Evolutionary conservation across 2,113 vertebrate genomes (phyloP).

Genomic region (Barnardius zonarius): DNA sequence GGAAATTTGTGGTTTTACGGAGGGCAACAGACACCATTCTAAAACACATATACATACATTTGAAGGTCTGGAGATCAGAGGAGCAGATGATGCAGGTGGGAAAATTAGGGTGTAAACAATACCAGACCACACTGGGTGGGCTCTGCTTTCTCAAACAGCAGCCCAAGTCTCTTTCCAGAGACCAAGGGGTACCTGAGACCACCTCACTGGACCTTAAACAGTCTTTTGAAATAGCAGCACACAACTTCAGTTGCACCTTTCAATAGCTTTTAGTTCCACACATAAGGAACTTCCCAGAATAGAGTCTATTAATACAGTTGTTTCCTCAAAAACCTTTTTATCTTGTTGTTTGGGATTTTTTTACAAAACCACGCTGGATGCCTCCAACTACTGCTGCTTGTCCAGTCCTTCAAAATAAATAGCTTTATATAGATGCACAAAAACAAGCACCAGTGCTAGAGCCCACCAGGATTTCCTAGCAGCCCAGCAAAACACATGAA

Average conservation of each 20-base stretch:
- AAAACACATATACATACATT: background rate
- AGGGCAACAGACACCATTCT: background rate
- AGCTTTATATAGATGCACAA: background rate
- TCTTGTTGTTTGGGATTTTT: background rate
- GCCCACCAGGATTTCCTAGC: background rate
- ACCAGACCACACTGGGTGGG: rapidly evolving
- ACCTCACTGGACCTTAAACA: background rate
- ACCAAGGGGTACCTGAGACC: background rate
- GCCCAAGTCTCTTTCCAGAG: background rate
- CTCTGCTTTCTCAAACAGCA: background rate
- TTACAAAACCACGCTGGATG: background rate
- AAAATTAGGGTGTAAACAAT: background rate
- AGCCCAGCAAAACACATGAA: background rate
- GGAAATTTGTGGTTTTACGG: background rate
- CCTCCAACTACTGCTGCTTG: background rate
- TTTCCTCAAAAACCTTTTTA: background rate
- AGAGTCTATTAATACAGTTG: background rate
- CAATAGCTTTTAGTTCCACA: background rate
- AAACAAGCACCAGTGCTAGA: background rate
- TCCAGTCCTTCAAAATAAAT: background rate
- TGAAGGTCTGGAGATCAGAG: background rate
- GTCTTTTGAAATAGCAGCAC: background rate
- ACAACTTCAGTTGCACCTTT: background rate
- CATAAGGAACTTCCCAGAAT: background rate
- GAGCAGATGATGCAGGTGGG: background rate